Conservation (phyloP, 2,113 vertebrate genomes). For the Sardina pilchardus region DNA sequence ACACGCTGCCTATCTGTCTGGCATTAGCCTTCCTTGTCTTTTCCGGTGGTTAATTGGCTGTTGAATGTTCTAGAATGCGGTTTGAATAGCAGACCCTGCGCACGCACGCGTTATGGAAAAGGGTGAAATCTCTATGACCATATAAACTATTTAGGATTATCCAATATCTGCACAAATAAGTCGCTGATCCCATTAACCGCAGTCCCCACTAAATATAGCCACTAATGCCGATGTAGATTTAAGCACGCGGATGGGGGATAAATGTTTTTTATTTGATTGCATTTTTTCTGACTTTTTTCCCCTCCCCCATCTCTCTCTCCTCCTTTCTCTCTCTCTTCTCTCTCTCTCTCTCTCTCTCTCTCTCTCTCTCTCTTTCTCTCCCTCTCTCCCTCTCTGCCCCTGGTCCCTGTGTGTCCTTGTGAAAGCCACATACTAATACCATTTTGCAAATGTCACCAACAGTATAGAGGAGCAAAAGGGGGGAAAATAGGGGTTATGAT, state of each 20-base stretch:
- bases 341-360: slow-evolving; percentile 27
- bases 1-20: background rate
- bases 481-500: slow-evolving; percentile 63
- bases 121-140: slow-evolving; percentile 69
- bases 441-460: slow-evolving; percentile 70
- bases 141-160: slow-evolving; percentile 77
- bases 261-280: slow-evolving; percentile 66
- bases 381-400: slow-evolving; percentile 51
- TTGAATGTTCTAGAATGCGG: background rate
- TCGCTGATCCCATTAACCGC: slow-evolving; percentile 76
- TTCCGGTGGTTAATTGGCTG: background rate
- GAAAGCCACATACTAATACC: slow-evolving; percentile 72
- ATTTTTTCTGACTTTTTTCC: slow-evolving; percentile 35
- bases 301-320: slow-evolving; percentile 25
- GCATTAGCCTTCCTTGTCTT: background rate
- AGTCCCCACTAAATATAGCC: slow-evolving; percentile 73
- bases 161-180: slow-evolving; percentile 76
- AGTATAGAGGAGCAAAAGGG: slow-evolving; percentile 49
- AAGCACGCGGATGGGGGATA: slow-evolving; percentile 50
- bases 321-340: slow-evolving; percentile 32
- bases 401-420: slow-evolving; percentile 63
- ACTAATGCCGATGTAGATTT: slow-evolving; percentile 74
- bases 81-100: slow-evolving; percentile 52
- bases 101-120: slow-evolving; percentile 67
- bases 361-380: slow-evolving; percentile 31